Evolutionary conservation across 37 sponge, comb jelly and placozoan species (phyloP).

Genomic region (Trichoplax adhaerens): DNA sequence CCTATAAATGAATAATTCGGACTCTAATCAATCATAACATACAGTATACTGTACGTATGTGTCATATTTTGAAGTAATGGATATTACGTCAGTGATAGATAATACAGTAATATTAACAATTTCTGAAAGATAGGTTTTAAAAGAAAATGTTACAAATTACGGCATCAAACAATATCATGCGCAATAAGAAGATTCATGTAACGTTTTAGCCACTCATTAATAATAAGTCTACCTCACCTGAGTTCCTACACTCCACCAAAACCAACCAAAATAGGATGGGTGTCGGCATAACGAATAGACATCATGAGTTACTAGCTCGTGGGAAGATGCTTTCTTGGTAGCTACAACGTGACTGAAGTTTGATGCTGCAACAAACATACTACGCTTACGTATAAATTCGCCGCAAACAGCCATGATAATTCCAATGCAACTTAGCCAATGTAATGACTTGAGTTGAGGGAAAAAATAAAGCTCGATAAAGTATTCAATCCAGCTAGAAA

Average conservation of each 20-base stretch:
- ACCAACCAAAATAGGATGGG: conserved; percentile 92
- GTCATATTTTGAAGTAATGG: too few relatives aligned
- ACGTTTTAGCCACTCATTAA: too few relatives aligned
- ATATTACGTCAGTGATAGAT: too few relatives aligned
- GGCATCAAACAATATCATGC: too few relatives aligned
- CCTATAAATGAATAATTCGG: neutral
- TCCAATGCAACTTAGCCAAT: conserved; percentile 23
- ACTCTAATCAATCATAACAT: too few relatives aligned
- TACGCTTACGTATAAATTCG: conserved; percentile 58
- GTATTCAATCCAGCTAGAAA: conserved; percentile 65
- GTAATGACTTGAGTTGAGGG: conserved; percentile 33
- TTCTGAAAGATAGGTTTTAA: too few relatives aligned
- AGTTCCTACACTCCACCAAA: conserved; percentile 93
- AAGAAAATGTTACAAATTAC: too few relatives aligned
- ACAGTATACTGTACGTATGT: too few relatives aligned
- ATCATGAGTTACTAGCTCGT: conserved; percentile 59
- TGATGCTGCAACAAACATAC: conserved; percentile 72
- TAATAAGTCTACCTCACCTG: conserved; percentile 11
- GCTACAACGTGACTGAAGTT: conserved; percentile 78
- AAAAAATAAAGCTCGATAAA: conserved; percentile 33
- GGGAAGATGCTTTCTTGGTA: conserved; percentile 29
- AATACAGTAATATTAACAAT: too few relatives aligned
- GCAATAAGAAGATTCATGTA: too few relatives aligned
- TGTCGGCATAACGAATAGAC: conserved; percentile 71
- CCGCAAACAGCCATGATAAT: conserved; percentile 39